Evolutionary conservation across 2,113 vertebrate species (phyloP).

Genomic region (Panthera tigris): DNA sequence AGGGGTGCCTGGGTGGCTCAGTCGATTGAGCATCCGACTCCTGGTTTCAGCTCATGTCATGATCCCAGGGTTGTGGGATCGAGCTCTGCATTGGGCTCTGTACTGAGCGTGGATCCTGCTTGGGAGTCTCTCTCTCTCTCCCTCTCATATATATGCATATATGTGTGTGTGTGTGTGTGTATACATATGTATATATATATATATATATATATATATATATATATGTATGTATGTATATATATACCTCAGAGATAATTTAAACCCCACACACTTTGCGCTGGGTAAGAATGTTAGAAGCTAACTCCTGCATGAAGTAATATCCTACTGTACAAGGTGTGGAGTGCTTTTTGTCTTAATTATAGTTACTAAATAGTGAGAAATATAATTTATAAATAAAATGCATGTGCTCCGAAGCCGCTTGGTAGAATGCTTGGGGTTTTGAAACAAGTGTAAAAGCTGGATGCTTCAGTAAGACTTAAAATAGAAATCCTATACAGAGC

Average conservation of each 20-base stretch:
- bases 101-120: no score
- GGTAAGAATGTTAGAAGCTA: neutral
- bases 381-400: constrained; percentile 54
- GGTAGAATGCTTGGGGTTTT: constrained; percentile 15
- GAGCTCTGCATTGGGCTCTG: no score
- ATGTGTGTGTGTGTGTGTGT: no score
- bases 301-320: neutral
- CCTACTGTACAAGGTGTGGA: neutral
- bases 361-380: neutral
- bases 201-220: no score
- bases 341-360: neutral
- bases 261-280: neutral
- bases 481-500: constrained; percentile 1
- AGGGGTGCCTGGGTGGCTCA: no score
- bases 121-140: no score
- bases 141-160: no score
- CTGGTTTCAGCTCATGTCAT: no score
- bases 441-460: neutral
- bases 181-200: rapidly evolving
- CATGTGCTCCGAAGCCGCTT: neutral
- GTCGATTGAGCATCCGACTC: no score
- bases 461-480: constrained; percentile 42
- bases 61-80: no score
- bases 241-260: neutral
- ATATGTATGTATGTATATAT: no score